phyloP scores from a whole-genome alignment of 2,888 invertebrate species.

The Teleogryllus oceanicus region DNA sequence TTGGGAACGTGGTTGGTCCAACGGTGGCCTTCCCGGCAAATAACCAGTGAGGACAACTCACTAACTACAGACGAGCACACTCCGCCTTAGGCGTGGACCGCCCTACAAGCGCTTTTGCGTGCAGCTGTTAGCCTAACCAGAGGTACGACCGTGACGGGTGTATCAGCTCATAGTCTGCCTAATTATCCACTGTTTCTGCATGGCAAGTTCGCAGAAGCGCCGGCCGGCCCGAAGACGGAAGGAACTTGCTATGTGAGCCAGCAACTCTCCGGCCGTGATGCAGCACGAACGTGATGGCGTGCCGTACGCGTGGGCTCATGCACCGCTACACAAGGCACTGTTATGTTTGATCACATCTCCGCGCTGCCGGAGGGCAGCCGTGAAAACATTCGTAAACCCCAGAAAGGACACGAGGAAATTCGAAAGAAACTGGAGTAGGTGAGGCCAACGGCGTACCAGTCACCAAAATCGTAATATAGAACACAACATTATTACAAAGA shows the following conservation, averaged over 20 bases:
- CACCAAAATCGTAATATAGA: no score
- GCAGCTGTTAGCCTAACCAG: neutral
- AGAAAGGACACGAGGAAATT: no score
- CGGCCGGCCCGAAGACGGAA: neutral
- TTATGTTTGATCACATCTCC: neutral
- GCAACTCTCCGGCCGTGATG: neutral
- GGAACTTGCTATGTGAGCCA: conserved; percentile 9
- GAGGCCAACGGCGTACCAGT: no score
- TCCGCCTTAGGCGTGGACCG: no score
- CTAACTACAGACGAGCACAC: no score
- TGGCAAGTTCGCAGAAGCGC: neutral
- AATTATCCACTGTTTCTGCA: neutral
- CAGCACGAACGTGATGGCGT: conserved; percentile 3
- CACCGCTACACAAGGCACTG: conserved; percentile 18
- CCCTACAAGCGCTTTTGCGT: neutral
- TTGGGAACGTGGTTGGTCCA: no score
- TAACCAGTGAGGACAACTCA: no score
- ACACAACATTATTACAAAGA: no score
- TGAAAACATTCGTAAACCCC: no score
- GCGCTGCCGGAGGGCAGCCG: neutral
- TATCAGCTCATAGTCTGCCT: neutral
- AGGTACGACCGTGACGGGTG: neutral
- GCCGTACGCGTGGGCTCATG: neutral
- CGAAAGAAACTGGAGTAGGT: no score
- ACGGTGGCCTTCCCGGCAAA: no score